Evolutionary conservation across 2,888 invertebrate genomes (phyloP), one percentile per base, ranked within the genome.

Genomic region (Mythimna pallens): DNA sequence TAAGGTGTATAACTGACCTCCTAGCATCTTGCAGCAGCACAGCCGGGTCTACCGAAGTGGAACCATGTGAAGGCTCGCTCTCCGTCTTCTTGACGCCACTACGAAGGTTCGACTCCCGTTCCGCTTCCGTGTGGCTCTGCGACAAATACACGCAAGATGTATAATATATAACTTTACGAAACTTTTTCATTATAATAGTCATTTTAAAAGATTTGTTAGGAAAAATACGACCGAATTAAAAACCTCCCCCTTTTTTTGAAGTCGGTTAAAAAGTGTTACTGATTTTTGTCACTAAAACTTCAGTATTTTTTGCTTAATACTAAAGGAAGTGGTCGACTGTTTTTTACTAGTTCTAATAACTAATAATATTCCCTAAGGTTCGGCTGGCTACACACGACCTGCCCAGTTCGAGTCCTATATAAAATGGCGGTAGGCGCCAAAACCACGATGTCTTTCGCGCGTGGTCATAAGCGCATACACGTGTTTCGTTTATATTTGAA

Each of bases 21-120:
- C 96, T 93, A 52, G 96, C 96, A 83, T 97, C 97, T 76, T 97
- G 97, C 66, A 97, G 90, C 10, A 97, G 93, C 34, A 96, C 95
- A 12, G 97, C 95, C 22, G 96, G 94, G 81, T 96, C 96, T 66
- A 93, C 92, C 2, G 93, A 86, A 20, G 92, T 92, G 86, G 85
- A 95, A 93, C 90, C 93, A 94, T 94, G 97, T 87, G 87, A 90
- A 4, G 97, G 97, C 82, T 97, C 97, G 86, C 97, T 97, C 82
- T 96, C 96, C 0, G 96, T 94, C 88, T 96, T 96, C 90, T 95
- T 93, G 14, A 96, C 96, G 14, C 96, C 96, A 70, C 93, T 92
- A 62, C 93, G 92, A 62, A 92, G 91, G 73, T 85, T 85, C 63
- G 86, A 43, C 43, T 81, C 81, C 14, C 81, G 82, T 70, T 90